phyloP scores from a whole-genome alignment of 2,888 invertebrate genomes.

The Drosophila aldrichi region DNA sequence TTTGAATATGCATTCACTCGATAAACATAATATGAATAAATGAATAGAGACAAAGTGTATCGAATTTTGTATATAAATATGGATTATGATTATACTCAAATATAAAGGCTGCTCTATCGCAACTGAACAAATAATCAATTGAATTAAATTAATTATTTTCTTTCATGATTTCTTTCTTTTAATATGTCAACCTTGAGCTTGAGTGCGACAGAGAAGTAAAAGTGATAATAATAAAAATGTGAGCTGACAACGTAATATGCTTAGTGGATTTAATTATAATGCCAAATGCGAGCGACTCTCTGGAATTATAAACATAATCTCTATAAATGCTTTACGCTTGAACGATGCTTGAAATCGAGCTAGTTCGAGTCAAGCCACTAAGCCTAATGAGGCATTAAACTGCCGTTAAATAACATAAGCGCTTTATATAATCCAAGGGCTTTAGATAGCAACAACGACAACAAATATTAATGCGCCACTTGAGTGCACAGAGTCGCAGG shows the following conservation, averaged over 20 bases:
- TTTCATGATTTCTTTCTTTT: too few species aligned
- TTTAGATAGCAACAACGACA: constrained; percentile 39
- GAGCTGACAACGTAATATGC: not conserved
- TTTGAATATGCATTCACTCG: not conserved
- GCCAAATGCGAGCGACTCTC: constrained; percentile 5
- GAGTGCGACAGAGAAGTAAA: not conserved
- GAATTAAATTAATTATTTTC: too few species aligned
- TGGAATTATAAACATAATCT: constrained; percentile 27
- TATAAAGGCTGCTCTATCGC: too few species aligned
- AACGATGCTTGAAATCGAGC: constrained; percentile 9
- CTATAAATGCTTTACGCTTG: not conserved
- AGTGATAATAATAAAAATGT: not conserved
- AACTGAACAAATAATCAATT: too few species aligned
- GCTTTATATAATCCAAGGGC: constrained; percentile 56
- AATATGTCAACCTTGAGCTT: too few species aligned
- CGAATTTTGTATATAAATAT: too few species aligned
- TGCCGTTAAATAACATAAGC: constrained; percentile 61
- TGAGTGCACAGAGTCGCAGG: constrained; percentile 50
- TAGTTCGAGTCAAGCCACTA: constrained; percentile 37
- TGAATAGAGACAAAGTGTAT: too few species aligned
- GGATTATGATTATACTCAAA: too few species aligned
- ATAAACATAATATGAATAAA: not conserved
- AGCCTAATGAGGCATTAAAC: constrained; percentile 64
- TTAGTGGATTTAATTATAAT: not conserved
- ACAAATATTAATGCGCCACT: constrained; percentile 59